phyloP scores from a whole-genome alignment of 2,888 invertebrate species.

The Theretra japonica region DNA sequence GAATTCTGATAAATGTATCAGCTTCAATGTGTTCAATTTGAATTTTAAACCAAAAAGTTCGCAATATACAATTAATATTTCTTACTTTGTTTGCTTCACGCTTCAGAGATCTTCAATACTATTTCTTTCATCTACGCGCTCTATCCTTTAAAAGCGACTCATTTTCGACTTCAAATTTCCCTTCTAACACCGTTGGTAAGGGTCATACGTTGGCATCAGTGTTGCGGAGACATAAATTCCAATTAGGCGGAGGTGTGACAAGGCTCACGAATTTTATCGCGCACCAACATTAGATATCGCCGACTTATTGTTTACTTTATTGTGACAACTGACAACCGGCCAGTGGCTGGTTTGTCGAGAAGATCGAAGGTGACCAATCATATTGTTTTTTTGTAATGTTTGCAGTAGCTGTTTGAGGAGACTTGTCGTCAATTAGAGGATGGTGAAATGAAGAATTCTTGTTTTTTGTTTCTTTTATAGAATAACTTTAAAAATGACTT shows the following conservation, averaged over 20 bases:
- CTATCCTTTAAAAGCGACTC: not conserved
- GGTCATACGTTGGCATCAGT: slow-evolving; percentile 43
- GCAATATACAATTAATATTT: no score
- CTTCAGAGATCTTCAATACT: not conserved
- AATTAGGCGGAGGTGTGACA: slow-evolving; percentile 76
- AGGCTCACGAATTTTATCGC: slow-evolving; percentile 66
- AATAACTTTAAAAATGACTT: no score
- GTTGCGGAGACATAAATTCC: slow-evolving; percentile 75
- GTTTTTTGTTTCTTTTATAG: no score
- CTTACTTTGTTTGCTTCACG: no score
- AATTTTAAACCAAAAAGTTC: no score
- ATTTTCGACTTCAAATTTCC: not conserved
- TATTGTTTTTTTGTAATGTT: not conserved
- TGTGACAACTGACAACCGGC: slow-evolving; percentile 55
- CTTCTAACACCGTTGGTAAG: slow-evolving; percentile 43
- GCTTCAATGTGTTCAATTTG: no score
- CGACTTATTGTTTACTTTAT: slow-evolving; percentile 69
- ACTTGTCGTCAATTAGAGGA: not conserved
- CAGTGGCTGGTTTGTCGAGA: slow-evolving; percentile 17
- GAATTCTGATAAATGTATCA: no score
- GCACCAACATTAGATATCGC: slow-evolving; percentile 48
- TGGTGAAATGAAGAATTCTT: no score
- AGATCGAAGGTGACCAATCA: not conserved
- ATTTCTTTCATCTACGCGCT: not conserved
- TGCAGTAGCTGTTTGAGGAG: not conserved